These are phyloP conservation scores for Temnothorax longispinosus DNA, from an alignment of 1,140 invertebrate species.

Conservation along the genomic window DNA sequence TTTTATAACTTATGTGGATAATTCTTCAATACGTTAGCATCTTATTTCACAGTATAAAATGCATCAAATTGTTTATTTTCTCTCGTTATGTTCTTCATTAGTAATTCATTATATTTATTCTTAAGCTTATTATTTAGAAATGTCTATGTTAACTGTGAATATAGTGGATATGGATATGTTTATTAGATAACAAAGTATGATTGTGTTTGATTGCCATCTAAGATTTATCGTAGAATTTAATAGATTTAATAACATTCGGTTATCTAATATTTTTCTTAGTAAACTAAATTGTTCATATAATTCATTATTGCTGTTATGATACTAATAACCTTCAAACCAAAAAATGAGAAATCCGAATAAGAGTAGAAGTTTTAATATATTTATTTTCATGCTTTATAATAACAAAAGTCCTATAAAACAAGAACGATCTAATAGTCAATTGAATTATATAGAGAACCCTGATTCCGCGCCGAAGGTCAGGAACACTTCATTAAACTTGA, in stretches of 20 bases:
- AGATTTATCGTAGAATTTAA: not conserved
- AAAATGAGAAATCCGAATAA: not conserved
- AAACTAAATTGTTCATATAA: not conserved
- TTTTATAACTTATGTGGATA: not conserved
- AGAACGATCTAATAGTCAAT: not conserved
- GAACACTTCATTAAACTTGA: not conserved
- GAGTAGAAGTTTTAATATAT: not conserved
- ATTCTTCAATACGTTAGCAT: not conserved
- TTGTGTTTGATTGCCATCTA: not conserved
- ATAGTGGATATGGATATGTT: not conserved
- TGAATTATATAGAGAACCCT: not conserved
- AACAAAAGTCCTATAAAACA: not conserved
- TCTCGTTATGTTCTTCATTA: not conserved
- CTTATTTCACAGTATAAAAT: not conserved
- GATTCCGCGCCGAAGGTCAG: not conserved
- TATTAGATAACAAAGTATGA: not conserved
- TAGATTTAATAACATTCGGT: not conserved
- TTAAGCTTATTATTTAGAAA: not conserved
- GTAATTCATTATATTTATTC: not conserved
- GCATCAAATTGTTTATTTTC: not conserved
- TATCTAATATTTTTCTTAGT: slow-evolving; percentile 7
- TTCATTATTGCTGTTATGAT: not conserved
- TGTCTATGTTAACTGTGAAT: not conserved
- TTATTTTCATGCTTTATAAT: not conserved
- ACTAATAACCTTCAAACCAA: not conserved